Conservation (phyloP, 2,113 vertebrate genomes). For the Alethe diademata region DNA sequence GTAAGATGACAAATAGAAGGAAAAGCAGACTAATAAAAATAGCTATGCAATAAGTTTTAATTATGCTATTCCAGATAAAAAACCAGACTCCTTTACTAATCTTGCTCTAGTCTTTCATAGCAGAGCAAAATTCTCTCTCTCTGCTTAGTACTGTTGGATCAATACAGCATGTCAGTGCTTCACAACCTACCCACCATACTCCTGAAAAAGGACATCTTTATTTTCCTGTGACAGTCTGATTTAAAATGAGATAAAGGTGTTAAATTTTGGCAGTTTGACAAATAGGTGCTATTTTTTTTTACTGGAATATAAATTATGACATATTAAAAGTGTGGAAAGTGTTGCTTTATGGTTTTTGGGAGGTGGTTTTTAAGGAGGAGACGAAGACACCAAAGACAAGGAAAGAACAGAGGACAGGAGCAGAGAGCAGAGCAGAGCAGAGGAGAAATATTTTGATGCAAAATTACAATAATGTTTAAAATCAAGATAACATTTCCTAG, state of each 20-base stretch:
- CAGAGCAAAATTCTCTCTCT: neutral
- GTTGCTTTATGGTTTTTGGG: neutral
- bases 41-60: neutral
- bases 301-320: neutral
- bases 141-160: neutral
- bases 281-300: neutral
- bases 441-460: neutral
- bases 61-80: neutral
- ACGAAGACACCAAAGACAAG: neutral
- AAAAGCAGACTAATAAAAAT: neutral
- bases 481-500: neutral
- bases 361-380: neutral
- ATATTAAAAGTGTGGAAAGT: neutral
- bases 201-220: neutral
- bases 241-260: constrained; percentile 11
- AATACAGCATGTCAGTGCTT: neutral
- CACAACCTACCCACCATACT: neutral
- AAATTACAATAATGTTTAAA: neutral
- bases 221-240: constrained; percentile 7
- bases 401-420: too few species aligned
- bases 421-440: accelerated
- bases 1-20: neutral
- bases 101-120: neutral
- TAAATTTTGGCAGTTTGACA: neutral
- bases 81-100: neutral